Percentiles rank a stretch among this genome's conserved stretches.
Conservation (phyloP, 2,113 vertebrate genomes). For the Panthera tigris region DNA sequence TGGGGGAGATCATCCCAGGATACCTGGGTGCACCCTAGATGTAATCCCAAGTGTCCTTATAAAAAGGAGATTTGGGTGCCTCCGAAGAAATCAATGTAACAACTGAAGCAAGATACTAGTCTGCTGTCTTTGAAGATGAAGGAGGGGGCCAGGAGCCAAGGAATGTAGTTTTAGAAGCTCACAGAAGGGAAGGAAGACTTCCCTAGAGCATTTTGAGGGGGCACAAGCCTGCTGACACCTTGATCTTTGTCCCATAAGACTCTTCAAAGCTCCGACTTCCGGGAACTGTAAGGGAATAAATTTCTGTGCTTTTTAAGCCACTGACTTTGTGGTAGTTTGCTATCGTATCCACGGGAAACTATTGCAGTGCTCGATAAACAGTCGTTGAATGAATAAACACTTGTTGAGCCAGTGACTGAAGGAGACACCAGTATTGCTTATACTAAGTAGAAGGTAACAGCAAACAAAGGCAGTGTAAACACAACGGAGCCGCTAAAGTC, state of each 20-base stretch:
- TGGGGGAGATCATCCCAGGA: not conserved
- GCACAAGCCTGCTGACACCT: rapidly evolving
- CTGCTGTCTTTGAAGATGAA: not conserved
- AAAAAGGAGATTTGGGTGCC: not conserved
- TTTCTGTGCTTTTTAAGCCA: not conserved
- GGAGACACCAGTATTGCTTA: not conserved
- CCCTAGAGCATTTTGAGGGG: not conserved
- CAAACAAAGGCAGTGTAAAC: not conserved
- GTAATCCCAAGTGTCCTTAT: not conserved
- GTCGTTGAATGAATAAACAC: not conserved
- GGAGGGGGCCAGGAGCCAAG: not conserved
- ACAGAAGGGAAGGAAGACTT: not conserved
- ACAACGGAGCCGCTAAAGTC: rapidly evolving
- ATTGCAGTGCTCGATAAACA: not conserved
- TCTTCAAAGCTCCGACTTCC: not conserved
- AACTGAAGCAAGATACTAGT: not conserved
- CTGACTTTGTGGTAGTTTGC: not conserved
- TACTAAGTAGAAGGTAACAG: not conserved
- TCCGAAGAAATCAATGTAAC: not conserved
- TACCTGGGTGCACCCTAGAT: not conserved
- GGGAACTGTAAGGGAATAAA: not conserved
- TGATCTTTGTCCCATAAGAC: rapidly evolving
- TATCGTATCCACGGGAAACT: not conserved
- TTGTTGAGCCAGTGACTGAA: not conserved
- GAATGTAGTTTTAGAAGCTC: not conserved